Base-by-base conservation (phyloP, 1,140 invertebrate genomes). In the Leptestheria dahalacensis region DNA sequence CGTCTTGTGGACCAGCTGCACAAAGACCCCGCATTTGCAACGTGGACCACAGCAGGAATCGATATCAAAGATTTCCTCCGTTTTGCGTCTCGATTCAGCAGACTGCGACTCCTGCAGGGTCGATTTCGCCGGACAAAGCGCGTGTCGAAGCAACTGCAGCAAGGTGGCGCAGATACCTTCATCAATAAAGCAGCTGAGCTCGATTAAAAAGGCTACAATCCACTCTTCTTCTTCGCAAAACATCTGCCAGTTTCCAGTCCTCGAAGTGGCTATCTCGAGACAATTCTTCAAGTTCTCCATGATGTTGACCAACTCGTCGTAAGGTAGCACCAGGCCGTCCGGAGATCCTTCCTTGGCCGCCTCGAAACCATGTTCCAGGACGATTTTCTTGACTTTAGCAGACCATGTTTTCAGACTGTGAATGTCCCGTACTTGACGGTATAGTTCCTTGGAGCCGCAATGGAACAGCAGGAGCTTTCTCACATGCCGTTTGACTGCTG, bases 241-340 rank as follows among this genome's bases (percentile, higher is more conserved):
- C 65, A 84, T 79, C 71, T 97, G 92, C 94, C 94, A 97, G 74
- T 97, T 97, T 58, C 85, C 81, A 0, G 89, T 91, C n/a, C 92
- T 81, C 64, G 82, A 84, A 15, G 83, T 82, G 21, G 91, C 91
- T 61, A 97, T 90, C 70, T 98, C 95, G 56, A 88, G 81, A 66
- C 92, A 95, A 18, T 86, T 84, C 74, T 95, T 96, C 52, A 98
- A 73, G 75, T 97, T 91, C 70, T 97, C 94, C 65, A 96, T 92
- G 18, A 97, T 75, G 61, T 88, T 86, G 2, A 96, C 90, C 2
- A 96, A 77, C 2, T 86, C 83, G 70, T 96, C 91, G 67, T 97
- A 97, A 0, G 86, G 80, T 1, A 93, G 71, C 33, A 66, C 66
- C 58, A 65, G 53, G 51, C 65, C 66, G 15, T 62, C 57, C 47